Percentiles rank a stretch among this genome's conserved stretches.
phyloP scores from a whole-genome alignment of 2,797 vertebrate species.

The Muscicapa striata region DNA sequence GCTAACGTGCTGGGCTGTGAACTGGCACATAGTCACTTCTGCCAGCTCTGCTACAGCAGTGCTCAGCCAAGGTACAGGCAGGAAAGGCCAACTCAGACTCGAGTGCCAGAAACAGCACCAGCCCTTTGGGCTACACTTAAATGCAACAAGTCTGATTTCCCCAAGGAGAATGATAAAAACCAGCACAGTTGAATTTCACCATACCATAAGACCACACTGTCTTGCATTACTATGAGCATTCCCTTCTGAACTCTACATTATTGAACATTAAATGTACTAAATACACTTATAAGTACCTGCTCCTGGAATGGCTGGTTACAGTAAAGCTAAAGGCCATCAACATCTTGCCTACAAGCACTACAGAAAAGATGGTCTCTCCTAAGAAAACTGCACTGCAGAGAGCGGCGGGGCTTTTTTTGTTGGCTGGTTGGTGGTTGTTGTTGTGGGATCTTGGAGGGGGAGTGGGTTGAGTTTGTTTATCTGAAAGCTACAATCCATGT shows the following conservation, averaged over 20 bases:
- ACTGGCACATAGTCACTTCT: neutral
- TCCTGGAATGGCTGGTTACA: neutral
- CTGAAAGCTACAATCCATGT: neutral
- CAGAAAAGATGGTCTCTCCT: neutral
- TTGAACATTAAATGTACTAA: neutral
- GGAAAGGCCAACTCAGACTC: neutral
- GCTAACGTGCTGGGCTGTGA: neutral
- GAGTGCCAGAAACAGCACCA: neutral
- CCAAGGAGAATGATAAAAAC: neutral
- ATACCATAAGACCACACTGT: neutral
- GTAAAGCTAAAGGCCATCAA: neutral
- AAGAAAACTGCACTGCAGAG: neutral
- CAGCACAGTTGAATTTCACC: neutral
- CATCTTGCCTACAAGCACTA: neutral
- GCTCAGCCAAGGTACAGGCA: neutral
- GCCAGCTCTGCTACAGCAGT: neutral
- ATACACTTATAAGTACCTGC: neutral
- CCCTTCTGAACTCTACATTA: neutral
- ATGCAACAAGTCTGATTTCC: neutral
- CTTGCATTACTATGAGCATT: neutral
- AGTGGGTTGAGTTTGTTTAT: too few species aligned
- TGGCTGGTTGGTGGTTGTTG: neutral
- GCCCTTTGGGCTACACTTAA: neutral
- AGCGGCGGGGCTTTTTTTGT: neutral
- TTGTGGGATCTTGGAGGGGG: neutral